phyloP scores from a whole-genome alignment of 2,113 vertebrate genomes.

The Micronisus gabar region DNA sequence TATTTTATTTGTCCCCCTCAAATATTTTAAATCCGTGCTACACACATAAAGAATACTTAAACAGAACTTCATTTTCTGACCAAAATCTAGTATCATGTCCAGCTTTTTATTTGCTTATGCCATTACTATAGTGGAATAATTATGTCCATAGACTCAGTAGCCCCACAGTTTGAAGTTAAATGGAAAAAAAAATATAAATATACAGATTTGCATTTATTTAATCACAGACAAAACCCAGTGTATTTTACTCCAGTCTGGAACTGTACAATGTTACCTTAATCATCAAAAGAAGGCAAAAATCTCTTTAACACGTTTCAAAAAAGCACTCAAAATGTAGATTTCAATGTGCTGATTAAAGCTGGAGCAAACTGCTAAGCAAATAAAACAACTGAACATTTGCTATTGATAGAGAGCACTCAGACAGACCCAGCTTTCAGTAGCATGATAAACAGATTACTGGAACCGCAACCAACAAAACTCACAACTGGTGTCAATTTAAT shows the following conservation, averaged over 20 bases:
- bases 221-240: not conserved
- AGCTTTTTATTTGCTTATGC: conserved; percentile 9
- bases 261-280: not conserved
- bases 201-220: not conserved
- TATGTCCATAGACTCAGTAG: not conserved
- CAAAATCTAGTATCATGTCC: conserved; percentile 27
- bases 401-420: conserved; percentile 24
- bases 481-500: not conserved
- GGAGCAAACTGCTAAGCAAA: conserved; percentile 25
- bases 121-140: not conserved
- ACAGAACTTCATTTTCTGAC: not conserved
- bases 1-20: not conserved
- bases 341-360: conserved; percentile 45
- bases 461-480: not conserved
- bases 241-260: not conserved
- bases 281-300: conserved; percentile 28
- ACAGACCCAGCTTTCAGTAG: not conserved
- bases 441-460: conserved; percentile 48
- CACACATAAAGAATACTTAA: not conserved
- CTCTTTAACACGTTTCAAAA: conserved; percentile 24
- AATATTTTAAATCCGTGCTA: not conserved
- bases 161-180: not conserved
- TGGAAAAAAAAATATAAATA: not conserved
- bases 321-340: conserved; percentile 54
- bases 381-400: conserved; percentile 53